These are phyloP conservation scores for Hylyphantes graminicola DNA, from an alignment of 1,140 invertebrate species.

Conservation along the genomic window DNA sequence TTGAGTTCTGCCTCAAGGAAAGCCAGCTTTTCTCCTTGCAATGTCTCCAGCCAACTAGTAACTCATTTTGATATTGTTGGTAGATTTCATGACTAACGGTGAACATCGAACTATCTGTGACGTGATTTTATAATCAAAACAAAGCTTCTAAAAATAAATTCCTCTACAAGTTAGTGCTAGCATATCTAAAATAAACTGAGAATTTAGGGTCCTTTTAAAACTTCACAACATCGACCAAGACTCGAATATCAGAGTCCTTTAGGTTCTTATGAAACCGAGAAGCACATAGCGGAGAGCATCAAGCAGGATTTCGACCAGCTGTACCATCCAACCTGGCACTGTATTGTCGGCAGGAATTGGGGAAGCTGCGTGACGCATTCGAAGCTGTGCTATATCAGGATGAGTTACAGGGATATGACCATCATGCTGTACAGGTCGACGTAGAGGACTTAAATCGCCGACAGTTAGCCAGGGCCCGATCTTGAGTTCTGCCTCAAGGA, in stretches of 20 bases:
- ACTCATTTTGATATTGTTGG: not conserved
- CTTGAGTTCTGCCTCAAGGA: not conserved
- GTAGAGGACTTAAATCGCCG: constrained; percentile 16
- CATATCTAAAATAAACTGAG: too few relatives aligned
- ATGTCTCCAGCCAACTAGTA: too few relatives aligned
- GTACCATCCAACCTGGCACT: constrained; percentile 64
- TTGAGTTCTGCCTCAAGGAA: not conserved
- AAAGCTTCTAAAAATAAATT: too few relatives aligned
- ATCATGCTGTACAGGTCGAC: constrained; percentile 64
- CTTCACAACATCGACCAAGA: too few relatives aligned
- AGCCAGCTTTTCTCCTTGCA: too few relatives aligned
- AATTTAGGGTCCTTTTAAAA: too few relatives aligned
- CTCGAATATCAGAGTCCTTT: too few relatives aligned
- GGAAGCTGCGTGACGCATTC: constrained; percentile 64
- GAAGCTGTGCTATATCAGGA: constrained; percentile 63
- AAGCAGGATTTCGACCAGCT: constrained; percentile 65
- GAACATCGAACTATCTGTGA: too few relatives aligned
- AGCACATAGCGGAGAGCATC: constrained; percentile 64
- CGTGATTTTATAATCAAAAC: too few relatives aligned
- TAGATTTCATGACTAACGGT: too few relatives aligned
- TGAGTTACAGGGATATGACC: constrained; percentile 64
- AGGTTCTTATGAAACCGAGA: constrained; percentile 64
- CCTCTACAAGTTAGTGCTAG: too few relatives aligned
- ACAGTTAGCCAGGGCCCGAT: too few relatives aligned
- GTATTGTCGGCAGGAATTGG: constrained; percentile 65